phyloP scores from a whole-genome alignment of 2,888 invertebrate genomes.

The Galerucella pusilla region DNA sequence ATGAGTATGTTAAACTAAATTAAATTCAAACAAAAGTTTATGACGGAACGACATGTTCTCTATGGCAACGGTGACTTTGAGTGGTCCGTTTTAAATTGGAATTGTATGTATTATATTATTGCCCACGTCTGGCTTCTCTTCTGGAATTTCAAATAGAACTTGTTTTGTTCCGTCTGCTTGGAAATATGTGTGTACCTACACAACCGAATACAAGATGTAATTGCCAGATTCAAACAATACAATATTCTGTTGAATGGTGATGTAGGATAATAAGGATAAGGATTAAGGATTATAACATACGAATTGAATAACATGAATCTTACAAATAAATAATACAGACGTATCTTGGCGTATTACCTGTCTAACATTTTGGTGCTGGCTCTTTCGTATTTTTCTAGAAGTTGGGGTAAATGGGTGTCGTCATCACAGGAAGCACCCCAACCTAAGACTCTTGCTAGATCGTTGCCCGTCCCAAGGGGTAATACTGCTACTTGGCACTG shows the following conservation, averaged over 20 bases:
- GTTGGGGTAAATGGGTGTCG: slow-evolving; percentile 90
- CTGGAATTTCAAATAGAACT: background rate
- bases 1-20: too few species aligned
- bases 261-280: too few species aligned
- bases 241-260: background rate
- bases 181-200: background rate
- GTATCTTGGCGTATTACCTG: slow-evolving; percentile 56
- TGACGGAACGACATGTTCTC: too few species aligned
- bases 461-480: slow-evolving; percentile 96
- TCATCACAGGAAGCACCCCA: slow-evolving; percentile 98
- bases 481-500: slow-evolving; percentile 95
- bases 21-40: too few species aligned
- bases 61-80: too few species aligned
- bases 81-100: background rate
- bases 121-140: background rate
- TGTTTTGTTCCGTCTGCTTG: background rate
- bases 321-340: background rate
- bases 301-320: too few species aligned
- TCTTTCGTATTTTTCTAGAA: slow-evolving; percentile 93
- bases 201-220: background rate
- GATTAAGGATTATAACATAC: too few species aligned
- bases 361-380: slow-evolving; percentile 99
- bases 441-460: slow-evolving; percentile 92
- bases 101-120: background rate
- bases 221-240: background rate